Evolutionary conservation across 2,888 invertebrate species (phyloP).

Genomic region (Andrena dorsata): DNA sequence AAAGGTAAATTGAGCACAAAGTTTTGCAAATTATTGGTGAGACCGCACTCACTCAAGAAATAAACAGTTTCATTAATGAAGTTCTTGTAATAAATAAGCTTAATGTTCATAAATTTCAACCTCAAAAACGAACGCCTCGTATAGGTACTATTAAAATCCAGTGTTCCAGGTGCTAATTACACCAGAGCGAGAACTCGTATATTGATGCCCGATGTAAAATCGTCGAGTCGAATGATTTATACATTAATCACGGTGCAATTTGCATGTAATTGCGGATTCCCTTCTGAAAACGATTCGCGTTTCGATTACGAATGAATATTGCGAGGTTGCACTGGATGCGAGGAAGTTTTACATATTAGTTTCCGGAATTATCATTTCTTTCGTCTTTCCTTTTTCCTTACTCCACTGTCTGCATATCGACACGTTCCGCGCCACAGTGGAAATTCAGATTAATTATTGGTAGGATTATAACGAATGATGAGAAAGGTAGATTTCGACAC

Average conservation of each 20-base stretch:
- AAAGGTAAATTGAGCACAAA: too few relatives aligned
- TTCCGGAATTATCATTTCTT: constrained; percentile 24
- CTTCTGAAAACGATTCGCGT: neutral
- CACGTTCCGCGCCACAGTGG: too few relatives aligned
- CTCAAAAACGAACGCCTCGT: too few relatives aligned
- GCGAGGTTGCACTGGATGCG: neutral
- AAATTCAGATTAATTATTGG: too few relatives aligned
- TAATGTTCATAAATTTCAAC: too few relatives aligned
- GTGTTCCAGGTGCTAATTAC: neutral
- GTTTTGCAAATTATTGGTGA: too few relatives aligned
- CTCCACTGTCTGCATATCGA: neutral
- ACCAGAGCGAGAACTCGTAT: neutral
- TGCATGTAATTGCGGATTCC: constrained; percentile 7
- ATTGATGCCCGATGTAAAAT: neutral
- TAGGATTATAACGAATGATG: too few relatives aligned
- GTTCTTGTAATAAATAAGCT: too few relatives aligned
- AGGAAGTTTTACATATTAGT: constrained; percentile 22
- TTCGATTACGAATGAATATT: neutral
- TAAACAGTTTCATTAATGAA: too few relatives aligned
- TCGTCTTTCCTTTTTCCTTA: neutral
- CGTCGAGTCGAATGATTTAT: constrained; percentile 6
- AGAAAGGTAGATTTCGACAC: too few relatives aligned
- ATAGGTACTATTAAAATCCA: too few relatives aligned
- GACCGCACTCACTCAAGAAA: too few relatives aligned
- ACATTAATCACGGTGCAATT: constrained; percentile 19